Conservation (phyloP, 2,888 invertebrate genomes). For the Phyto melanocephala region DNA sequence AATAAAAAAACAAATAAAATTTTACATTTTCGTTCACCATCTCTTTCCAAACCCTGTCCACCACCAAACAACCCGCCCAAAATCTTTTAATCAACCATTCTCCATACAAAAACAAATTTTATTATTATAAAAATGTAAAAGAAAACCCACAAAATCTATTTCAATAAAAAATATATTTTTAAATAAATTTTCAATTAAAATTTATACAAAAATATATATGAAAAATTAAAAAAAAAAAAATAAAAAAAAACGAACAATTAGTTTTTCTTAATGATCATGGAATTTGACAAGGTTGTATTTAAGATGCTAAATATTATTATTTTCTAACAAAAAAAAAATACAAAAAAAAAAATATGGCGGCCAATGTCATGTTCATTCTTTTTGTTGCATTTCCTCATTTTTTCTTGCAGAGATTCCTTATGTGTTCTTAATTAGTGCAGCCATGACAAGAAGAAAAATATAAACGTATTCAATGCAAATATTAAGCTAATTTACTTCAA, state of each 20-base stretch:
- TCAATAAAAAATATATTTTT: constrained; percentile 17
- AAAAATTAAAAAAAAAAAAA: constrained; percentile 26
- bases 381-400: constrained; percentile 34
- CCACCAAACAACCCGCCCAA: neutral
- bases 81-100: constrained; percentile 7
- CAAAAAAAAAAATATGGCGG: constrained; percentile 29
- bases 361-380: constrained; percentile 27
- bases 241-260: constrained; percentile 38
- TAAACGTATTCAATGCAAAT: too few species aligned
- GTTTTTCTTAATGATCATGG: constrained; percentile 53
- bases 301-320: constrained; percentile 1
- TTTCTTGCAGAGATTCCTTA: constrained; percentile 33
- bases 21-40: constrained; percentile 2
- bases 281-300: constrained; percentile 38
- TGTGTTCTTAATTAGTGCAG: neutral
- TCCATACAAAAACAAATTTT: constrained; percentile 50
- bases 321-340: neutral
- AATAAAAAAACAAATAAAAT: constrained; percentile 27
- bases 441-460: too few species aligned
- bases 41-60: neutral
- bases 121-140: constrained; percentile 25
- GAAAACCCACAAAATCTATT: constrained; percentile 38
- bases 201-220: constrained; percentile 36
- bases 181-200: constrained; percentile 44
- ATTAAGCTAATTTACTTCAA: too few species aligned